These are phyloP conservation scores for Callionymus lyra DNA, from an alignment of 2,113 vertebrate species.

Conservation along the genomic window DNA sequence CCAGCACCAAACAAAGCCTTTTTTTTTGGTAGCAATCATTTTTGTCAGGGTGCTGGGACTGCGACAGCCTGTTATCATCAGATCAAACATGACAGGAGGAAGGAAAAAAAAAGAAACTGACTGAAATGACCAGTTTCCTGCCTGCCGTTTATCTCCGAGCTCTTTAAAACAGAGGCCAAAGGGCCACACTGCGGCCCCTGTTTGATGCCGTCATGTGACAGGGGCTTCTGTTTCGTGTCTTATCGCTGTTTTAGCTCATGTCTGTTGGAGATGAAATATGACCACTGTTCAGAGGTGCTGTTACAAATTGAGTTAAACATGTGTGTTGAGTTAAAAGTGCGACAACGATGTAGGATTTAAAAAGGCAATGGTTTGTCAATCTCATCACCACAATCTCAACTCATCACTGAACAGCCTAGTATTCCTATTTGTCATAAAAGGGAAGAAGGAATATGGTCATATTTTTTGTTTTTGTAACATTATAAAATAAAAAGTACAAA, in stretches of 20 bases:
- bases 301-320: background rate
- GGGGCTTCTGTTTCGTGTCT: slow-evolving; percentile 47
- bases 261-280: slow-evolving; percentile 41
- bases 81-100: slow-evolving; percentile 54
- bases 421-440: too few relatives aligned
- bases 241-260: slow-evolving; percentile 42
- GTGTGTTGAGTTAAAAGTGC: too few relatives aligned
- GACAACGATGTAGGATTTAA: too few relatives aligned
- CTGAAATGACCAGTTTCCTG: slow-evolving; percentile 52
- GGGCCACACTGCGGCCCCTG: slow-evolving; percentile 23
- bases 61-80: slow-evolving; percentile 53
- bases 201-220: slow-evolving; percentile 49
- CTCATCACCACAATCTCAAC: too few relatives aligned
- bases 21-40: slow-evolving; percentile 33
- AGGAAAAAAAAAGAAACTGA: slow-evolving; percentile 39
- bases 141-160: slow-evolving; percentile 43
- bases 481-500: too few relatives aligned
- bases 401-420: too few relatives aligned
- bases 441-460: too few relatives aligned
- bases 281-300: slow-evolving; percentile 15
- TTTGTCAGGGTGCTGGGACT: slow-evolving; percentile 28
- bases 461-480: too few relatives aligned
- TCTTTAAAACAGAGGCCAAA: slow-evolving; percentile 43
- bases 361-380: too few relatives aligned
- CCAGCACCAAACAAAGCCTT: slow-evolving; percentile 14